These are phyloP conservation scores for Corythornis cristatus DNA, from an alignment of 2,113 vertebrate genomes.

Conservation along the genomic window DNA sequence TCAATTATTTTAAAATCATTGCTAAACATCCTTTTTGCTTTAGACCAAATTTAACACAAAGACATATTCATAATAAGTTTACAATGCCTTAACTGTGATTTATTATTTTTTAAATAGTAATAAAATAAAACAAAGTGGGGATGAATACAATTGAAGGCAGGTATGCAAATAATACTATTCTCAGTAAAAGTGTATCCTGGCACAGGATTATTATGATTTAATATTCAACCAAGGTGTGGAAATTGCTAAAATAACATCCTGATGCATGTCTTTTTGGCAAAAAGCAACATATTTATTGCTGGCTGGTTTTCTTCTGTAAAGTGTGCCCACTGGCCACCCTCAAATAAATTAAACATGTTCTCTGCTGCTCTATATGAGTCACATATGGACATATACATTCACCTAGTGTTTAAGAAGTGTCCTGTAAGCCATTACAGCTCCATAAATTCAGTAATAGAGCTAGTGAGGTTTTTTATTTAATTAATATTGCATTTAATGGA, in stretches of 20 bases:
- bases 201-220: background rate
- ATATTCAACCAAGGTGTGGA: background rate
- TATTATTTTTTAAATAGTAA: background rate
- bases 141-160: background rate
- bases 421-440: background rate
- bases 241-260: background rate
- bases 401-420: background rate
- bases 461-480: background rate
- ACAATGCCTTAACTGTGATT: background rate
- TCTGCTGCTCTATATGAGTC: background rate
- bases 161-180: background rate
- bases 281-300: background rate
- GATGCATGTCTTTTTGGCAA: background rate
- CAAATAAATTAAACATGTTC: background rate
- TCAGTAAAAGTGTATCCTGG: background rate
- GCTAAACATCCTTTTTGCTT: background rate
- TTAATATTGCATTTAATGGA: background rate
- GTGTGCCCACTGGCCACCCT: background rate
- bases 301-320: background rate
- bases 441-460: background rate
- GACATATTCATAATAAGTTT: background rate
- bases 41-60: background rate
- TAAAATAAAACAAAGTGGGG: background rate
- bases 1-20: background rate
- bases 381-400: background rate